A percentile compares a stretch with the other conserved stretches of the same genome.
Evolutionary conservation across 2,888 invertebrate genomes (phyloP).

Genomic region (Amorpha juglandis): DNA sequence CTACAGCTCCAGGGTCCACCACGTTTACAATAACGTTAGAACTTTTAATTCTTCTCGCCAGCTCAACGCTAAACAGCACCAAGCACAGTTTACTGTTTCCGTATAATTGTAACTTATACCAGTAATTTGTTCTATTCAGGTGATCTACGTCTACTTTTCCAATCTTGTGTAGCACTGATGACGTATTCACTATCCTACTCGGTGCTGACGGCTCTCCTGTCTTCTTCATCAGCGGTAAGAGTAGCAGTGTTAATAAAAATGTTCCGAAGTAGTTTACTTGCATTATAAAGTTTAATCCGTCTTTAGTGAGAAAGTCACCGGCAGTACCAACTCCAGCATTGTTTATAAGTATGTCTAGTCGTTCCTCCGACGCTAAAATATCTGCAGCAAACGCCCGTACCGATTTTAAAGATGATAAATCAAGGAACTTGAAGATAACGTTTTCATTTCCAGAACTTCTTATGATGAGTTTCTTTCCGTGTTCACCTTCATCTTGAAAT

Average conservation of each 20-base stretch:
- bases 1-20: constrained; percentile 93
- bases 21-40: constrained; percentile 90
- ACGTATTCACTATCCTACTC: constrained; percentile 90
- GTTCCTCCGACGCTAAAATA: constrained; percentile 87
- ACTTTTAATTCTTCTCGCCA: constrained; percentile 86
- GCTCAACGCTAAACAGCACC: constrained; percentile 88
- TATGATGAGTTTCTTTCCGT: constrained; percentile 84
- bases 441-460: constrained; percentile 87
- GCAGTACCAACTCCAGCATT: constrained; percentile 93
- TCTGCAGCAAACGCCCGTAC: constrained; percentile 92
- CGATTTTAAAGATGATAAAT: constrained; percentile 89
- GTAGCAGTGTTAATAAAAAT: constrained; percentile 94
- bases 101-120: constrained; percentile 83
- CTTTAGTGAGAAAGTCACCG: constrained; percentile 86
- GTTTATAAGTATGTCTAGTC: constrained; percentile 92
- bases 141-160: constrained; percentile 88
- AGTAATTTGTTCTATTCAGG: constrained; percentile 84
- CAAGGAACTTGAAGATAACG: constrained; percentile 88
- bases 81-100: constrained; percentile 88
- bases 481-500: constrained; percentile 64
- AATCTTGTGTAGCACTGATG: constrained; percentile 89
- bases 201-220: constrained; percentile 82
- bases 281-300: constrained; percentile 94
- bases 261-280: constrained; percentile 97
- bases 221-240: constrained; percentile 90